A percentile compares a stretch with the other conserved stretches of the same genome.
phyloP scores from a whole-genome alignment of 2,113 vertebrate genomes.

The Trematocara variabile region DNA sequence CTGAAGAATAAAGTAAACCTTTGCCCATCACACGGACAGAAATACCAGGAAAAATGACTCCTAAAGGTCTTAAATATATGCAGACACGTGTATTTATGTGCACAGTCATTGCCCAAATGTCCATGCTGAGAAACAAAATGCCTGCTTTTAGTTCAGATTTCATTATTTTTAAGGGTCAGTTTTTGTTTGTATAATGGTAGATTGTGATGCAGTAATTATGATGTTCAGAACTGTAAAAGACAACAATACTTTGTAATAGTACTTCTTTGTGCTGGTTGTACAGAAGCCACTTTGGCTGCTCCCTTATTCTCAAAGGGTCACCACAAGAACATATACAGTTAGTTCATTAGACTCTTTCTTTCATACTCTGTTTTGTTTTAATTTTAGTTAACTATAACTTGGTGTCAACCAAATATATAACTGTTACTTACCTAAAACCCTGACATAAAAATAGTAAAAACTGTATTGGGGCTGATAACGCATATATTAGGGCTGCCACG shows the following conservation, averaged over 20 bases:
- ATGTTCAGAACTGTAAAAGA: background rate
- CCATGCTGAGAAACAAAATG: fast-evolving
- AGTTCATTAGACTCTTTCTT: background rate
- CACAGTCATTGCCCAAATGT: background rate
- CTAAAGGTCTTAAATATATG: background rate
- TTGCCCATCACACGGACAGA: background rate
- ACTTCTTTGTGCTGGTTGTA: background rate
- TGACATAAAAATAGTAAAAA: background rate
- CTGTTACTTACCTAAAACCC: background rate
- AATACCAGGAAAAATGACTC: background rate
- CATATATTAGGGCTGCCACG: background rate
- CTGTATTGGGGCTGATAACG: background rate
- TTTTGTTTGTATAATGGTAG: background rate
- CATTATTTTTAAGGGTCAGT: background rate
- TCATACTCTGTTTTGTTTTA: background rate
- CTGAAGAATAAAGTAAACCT: background rate
- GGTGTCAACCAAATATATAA: fast-evolving
- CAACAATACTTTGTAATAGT: fast-evolving
- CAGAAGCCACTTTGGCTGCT: background rate
- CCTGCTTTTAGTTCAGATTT: background rate
- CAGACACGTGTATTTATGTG: background rate
- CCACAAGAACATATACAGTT: background rate
- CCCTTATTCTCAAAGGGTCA: background rate
- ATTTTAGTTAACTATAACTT: background rate
- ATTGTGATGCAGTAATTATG: fast-evolving